These are phyloP conservation scores for Oscheius myriophilus DNA, from an alignment of 2,888 invertebrate species.

Conservation along the genomic window DNA sequence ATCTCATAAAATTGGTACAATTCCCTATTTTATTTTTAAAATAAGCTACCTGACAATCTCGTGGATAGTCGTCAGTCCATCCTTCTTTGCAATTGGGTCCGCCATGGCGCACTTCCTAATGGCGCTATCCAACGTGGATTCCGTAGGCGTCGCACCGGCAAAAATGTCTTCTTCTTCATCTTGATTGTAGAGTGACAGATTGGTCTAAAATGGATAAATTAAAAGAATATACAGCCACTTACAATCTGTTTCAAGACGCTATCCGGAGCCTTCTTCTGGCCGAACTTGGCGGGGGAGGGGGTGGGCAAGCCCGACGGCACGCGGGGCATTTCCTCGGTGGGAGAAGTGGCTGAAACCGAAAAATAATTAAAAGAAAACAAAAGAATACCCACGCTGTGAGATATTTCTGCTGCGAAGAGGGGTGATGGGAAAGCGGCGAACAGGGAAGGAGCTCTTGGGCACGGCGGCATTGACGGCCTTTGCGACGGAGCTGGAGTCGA, in stretches of 20 bases:
- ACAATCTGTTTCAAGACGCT: slow-evolving; percentile 24
- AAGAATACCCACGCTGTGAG: too few relatives aligned
- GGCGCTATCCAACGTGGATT: slow-evolving; percentile 30
- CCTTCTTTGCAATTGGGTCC: slow-evolving; percentile 93
- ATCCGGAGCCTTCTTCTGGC: neutral
- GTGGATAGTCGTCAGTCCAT: slow-evolving; percentile 85
- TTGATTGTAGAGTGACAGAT: slow-evolving; percentile 23
- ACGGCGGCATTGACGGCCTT: neutral
- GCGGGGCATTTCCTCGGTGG: too few relatives aligned
- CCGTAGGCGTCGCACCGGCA: too few relatives aligned
- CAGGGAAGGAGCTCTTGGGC: neutral
- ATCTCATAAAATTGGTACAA: too few relatives aligned
- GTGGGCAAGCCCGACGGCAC: too few relatives aligned
- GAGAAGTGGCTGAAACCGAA: too few relatives aligned
- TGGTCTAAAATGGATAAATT: slow-evolving; percentile 26
- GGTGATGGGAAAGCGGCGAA: too few relatives aligned
- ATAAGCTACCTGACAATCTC: slow-evolving; percentile 72
- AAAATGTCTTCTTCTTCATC: slow-evolving; percentile 22
- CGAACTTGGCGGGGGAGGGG: too few relatives aligned
- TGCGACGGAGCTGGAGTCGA: slow-evolving; percentile 20
- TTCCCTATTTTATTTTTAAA: too few relatives aligned
- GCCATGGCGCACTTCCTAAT: slow-evolving; percentile 81
- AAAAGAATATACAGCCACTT: neutral
- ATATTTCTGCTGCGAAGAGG: too few relatives aligned
- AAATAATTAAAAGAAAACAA: too few relatives aligned